Conservation (phyloP, 2,113 vertebrate genomes). For the Paralichthys olivaceus region DNA sequence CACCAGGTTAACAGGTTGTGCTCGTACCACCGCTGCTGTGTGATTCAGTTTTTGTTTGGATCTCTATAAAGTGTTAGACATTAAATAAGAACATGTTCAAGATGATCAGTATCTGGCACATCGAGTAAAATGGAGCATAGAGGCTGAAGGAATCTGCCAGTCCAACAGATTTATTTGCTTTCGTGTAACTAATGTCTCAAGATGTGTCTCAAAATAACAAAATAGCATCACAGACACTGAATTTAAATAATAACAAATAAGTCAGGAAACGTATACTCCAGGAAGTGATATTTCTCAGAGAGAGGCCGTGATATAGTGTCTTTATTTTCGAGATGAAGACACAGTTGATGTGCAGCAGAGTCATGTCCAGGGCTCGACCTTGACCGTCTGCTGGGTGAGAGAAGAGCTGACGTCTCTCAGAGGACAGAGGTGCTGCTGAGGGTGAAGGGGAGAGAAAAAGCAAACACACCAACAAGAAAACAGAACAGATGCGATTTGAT, state of each 20-base stretch:
- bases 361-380: constrained; percentile 62
- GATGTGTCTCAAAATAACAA: neutral
- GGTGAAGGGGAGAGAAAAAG: constrained; percentile 49
- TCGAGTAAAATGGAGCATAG: too few relatives aligned
- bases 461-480: constrained; percentile 18
- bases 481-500: constrained; percentile 15
- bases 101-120: constrained; percentile 7
- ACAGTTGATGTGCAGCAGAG: constrained; percentile 46
- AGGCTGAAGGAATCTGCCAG: neutral
- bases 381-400: constrained; percentile 67
- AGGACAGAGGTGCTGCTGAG: constrained; percentile 55
- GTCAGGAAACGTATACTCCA: neutral
- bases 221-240: too few relatives aligned
- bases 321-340: constrained; percentile 41
- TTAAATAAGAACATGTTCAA: constrained; percentile 9
- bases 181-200: neutral
- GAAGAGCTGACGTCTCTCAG: constrained; percentile 46
- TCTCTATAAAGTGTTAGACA: constrained; percentile 22
- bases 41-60: neutral
- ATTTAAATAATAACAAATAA: too few relatives aligned
- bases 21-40: neutral
- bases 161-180: neutral
- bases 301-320: neutral
- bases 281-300: neutral
- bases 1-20: neutral